Evolutionary conservation across 2,888 invertebrate genomes (phyloP).

Genomic region (Acleris literana): DNA sequence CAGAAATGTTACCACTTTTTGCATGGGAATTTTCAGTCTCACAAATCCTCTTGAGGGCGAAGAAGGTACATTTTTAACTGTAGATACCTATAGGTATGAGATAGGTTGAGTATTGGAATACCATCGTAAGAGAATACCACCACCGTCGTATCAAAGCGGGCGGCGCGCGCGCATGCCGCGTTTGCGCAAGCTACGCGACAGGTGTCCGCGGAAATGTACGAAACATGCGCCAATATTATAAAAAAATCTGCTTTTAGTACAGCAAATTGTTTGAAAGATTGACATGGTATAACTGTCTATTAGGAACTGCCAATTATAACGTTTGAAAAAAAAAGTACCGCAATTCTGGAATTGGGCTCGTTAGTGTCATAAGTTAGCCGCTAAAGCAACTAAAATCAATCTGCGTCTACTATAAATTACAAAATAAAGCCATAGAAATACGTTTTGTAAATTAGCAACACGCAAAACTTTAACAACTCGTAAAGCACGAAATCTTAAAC

Average conservation of each 20-base stretch:
- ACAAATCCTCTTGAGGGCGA: too few relatives aligned
- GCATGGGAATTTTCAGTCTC: too few relatives aligned
- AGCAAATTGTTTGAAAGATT: slow-evolving; percentile 1
- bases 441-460: slow-evolving; percentile 45
- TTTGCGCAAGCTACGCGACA: slow-evolving; percentile 51
- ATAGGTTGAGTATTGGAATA: too few relatives aligned
- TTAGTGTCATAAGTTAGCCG: slow-evolving; percentile 29
- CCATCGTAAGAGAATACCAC: too few relatives aligned
- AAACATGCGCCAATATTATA: slow-evolving; percentile 11
- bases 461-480: slow-evolving; percentile 40
- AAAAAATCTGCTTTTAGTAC: neutral
- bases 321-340: slow-evolving; percentile 3
- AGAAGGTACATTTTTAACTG: too few relatives aligned
- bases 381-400: slow-evolving; percentile 48
- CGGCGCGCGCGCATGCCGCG: slow-evolving; percentile 38
- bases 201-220: slow-evolving; percentile 58
- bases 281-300: slow-evolving; percentile 13
- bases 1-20: too few relatives aligned
- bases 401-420: slow-evolving; percentile 44
- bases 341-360: slow-evolving; percentile 5
- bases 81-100: too few relatives aligned
- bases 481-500: slow-evolving; percentile 47
- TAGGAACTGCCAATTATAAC: slow-evolving; percentile 14
- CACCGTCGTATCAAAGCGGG: slow-evolving; percentile 25
- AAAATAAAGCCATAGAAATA: slow-evolving; percentile 40